Base-by-base conservation (phyloP, 2,113 vertebrate genomes). In the Caretta caretta region DNA sequence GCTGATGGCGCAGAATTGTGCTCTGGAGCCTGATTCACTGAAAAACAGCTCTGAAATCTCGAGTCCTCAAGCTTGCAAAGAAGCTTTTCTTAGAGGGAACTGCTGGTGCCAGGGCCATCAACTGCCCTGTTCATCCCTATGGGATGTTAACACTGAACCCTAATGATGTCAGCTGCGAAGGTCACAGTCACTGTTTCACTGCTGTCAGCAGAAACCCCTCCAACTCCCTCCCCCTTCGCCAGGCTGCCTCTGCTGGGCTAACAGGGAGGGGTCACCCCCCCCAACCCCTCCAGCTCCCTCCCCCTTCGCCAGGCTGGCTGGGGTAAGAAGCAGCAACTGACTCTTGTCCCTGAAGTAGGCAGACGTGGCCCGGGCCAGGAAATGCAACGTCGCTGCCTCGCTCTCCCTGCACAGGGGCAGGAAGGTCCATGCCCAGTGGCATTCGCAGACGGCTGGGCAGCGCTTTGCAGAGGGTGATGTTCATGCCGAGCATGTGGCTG, bases 241-340 rank as follows among this genome's bases (percentile, higher is more conserved):
- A 65, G 62, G 31, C 62, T 65, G 62, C 3, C 62, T 1, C 14
- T 35, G 29, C 31, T 65, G 62, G 62, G 27, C 27, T 31, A 2
- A 31, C 27, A 29, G 57, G 27, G 5, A 13, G 12, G 57, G 57
- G 27, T 1, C 13, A 5, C 0, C 56, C 3, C 3, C 25, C 25
- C 56, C 25, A 54, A 17, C 25, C 24, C 56, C 19, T 54, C 53
- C 53, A 2, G 53, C 53, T 20, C 19, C 19, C 17, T 54, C 54
- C 57, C 9, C 57, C 57, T 12, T 29, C 1, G 10, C 27, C 10
- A 59, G 57, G 25, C 29, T 35, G 62, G 31, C 31, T n/a, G 31
- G 16, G 29, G 62, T 65, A 35, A 65, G 3, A 35, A 65, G 6
- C 62, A n/a, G 62, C 7, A 65, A n/a, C 6, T 3, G 31, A 14